phyloP scores from a whole-genome alignment of 2,888 invertebrate species.

The Ephialtes manifestator region DNA sequence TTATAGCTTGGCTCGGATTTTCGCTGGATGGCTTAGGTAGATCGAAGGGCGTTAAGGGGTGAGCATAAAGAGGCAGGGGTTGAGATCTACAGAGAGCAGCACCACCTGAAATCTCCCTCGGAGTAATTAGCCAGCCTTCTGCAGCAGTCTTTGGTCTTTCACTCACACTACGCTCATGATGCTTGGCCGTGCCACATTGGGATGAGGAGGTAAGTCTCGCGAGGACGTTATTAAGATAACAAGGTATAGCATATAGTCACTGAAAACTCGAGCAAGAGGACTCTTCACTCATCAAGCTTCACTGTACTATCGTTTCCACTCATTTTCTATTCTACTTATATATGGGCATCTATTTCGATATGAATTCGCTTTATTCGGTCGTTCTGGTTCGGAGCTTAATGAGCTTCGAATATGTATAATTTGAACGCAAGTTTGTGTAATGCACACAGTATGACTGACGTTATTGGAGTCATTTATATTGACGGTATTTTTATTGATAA shows the following conservation, averaged over 20 bases:
- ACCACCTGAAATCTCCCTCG: constrained; percentile 30
- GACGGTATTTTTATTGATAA: too few species aligned
- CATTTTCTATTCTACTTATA: constrained; percentile 22
- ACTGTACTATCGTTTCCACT: constrained; percentile 21
- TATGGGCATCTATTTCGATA: not conserved
- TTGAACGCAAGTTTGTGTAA: too few species aligned
- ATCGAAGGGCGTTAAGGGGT: not conserved
- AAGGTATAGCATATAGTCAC: constrained; percentile 21
- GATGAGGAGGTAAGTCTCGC: constrained; percentile 38
- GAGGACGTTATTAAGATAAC: constrained; percentile 54
- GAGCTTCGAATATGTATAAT: too few species aligned
- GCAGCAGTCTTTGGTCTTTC: constrained; percentile 44
- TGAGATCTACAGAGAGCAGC: constrained; percentile 29
- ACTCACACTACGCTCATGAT: constrained; percentile 20
- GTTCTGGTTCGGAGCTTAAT: too few species aligned
- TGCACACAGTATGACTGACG: too few species aligned
- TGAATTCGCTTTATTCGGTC: too few species aligned
- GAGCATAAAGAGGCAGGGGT: not conserved
- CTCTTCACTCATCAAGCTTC: constrained; percentile 42
- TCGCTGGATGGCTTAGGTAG: not conserved
- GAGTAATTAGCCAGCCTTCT: constrained; percentile 48
- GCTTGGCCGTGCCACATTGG: constrained; percentile 28
- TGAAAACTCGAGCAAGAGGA: constrained; percentile 14
- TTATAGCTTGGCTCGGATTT: constrained; percentile 22
- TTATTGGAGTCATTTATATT: too few species aligned